These are phyloP conservation scores for Papilio glaucus DNA, from an alignment of 1,140 invertebrate species.

Conservation along the genomic window DNA sequence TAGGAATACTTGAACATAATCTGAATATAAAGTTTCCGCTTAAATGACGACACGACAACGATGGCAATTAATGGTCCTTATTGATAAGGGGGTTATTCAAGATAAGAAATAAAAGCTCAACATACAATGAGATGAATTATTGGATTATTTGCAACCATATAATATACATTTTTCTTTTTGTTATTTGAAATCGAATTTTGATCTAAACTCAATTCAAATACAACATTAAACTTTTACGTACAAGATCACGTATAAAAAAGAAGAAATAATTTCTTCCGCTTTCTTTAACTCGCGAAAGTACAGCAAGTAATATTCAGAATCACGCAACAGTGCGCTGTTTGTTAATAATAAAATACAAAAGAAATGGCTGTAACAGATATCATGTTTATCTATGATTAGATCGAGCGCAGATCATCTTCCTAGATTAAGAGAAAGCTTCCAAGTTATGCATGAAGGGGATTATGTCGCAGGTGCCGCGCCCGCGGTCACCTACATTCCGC, in stretches of 20 bases:
- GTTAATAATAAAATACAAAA: constrained; percentile 27
- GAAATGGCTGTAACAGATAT: constrained; percentile 31
- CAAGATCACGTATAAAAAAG: neutral
- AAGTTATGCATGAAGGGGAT: constrained; percentile 45
- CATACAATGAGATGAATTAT: no score
- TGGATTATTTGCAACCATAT: no score
- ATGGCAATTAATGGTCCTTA: no score
- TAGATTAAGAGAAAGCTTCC: constrained; percentile 52
- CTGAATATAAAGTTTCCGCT: no score
- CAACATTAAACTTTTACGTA: neutral
- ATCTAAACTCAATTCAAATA: no score
- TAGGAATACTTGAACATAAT: no score
- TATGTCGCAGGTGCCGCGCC: constrained; percentile 45
- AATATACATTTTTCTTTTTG: no score
- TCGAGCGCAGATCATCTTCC: constrained; percentile 36
- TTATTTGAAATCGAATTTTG: no score
- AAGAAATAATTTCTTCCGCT: constrained; percentile 1
- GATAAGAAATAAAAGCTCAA: no score
- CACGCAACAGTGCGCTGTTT: constrained; percentile 23
- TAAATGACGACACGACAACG: no score
- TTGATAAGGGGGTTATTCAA: no score
- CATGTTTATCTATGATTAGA: constrained; percentile 29
- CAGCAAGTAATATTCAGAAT: constrained; percentile 5
- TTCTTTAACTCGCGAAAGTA: constrained; percentile 28
- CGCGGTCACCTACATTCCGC: constrained; percentile 18